A percentile compares a stretch with the other conserved stretches of the same genome.
phyloP scores from a whole-genome alignment of 1,140 invertebrate genomes.

The Saccostrea cuccullata region DNA sequence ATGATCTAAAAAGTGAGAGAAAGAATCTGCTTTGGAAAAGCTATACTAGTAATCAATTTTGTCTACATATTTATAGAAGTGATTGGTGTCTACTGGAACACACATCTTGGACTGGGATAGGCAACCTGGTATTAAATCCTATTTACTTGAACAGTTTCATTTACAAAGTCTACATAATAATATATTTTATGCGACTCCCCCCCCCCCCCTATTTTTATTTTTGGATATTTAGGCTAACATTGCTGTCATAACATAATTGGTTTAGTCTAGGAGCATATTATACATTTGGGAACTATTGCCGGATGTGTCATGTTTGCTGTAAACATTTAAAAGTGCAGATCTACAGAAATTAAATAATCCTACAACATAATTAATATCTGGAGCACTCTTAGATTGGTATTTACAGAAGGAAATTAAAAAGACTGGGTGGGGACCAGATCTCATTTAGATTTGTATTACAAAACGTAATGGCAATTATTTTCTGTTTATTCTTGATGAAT shows the following conservation, averaged over 20 bases:
- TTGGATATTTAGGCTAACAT: no score
- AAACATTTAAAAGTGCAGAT: constrained; percentile 1
- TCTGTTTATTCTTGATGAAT: constrained; percentile 8
- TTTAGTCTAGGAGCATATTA: background rate
- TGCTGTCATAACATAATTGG: background rate
- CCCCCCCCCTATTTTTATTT: no score
- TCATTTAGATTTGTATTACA: background rate
- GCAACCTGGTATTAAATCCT: no score
- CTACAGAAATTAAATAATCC: background rate
- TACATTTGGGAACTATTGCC: background rate
- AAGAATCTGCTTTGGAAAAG: no score
- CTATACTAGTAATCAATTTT: no score
- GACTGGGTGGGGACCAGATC: background rate
- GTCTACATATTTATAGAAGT: no score
- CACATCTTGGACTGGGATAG: no score
- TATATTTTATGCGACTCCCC: no score
- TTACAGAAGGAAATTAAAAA: constrained; percentile 25
- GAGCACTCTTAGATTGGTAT: background rate
- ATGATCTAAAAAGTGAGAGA: no score
- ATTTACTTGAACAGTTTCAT: no score
- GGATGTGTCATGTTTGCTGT: background rate
- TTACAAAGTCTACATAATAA: no score
- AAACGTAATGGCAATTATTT: background rate
- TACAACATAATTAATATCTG: constrained; percentile 2
- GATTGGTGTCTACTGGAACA: no score